Conservation (phyloP, 2,113 vertebrate genomes). For the Mixornis gularis region DNA sequence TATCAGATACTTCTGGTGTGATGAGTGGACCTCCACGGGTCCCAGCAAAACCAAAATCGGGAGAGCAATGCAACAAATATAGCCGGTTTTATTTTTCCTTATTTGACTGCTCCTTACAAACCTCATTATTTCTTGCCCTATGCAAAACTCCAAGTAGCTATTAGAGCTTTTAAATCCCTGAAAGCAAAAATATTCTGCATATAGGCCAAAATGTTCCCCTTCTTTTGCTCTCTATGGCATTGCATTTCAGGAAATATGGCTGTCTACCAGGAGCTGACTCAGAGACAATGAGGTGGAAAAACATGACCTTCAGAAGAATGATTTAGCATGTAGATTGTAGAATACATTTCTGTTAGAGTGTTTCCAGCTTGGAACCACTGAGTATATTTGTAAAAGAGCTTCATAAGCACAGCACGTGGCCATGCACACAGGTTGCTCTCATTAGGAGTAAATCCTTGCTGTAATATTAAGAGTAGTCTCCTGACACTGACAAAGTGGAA, state of each 20-base stretch:
- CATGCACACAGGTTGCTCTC: background rate
- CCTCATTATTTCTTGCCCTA: background rate
- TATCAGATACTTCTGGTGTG: too few species aligned
- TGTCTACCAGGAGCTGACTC: constrained; percentile 38
- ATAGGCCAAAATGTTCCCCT: background rate
- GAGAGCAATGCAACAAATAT: background rate
- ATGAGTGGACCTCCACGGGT: too few species aligned
- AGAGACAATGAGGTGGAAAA: constrained; percentile 57
- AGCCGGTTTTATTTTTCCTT: background rate
- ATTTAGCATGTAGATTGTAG: constrained; percentile 29
- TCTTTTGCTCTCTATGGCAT: background rate
- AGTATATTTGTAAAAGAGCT: background rate
- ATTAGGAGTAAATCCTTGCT: background rate
- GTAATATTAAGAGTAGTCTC: background rate
- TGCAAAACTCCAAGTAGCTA: background rate
- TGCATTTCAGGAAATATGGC: constrained; percentile 34
- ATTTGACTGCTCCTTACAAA: background rate
- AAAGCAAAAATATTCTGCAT: constrained; percentile 10
- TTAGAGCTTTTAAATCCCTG: constrained; percentile 4
- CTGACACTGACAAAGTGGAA: background rate
- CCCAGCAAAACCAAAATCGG: too few species aligned
- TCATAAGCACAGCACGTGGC: background rate
- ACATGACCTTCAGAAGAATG: constrained; percentile 51
- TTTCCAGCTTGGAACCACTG: background rate
- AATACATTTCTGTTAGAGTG: constrained; percentile 26